Evolutionary conservation across 2,797 vertebrate species (phyloP).

Genomic region (Chloroceryle inda): DNA sequence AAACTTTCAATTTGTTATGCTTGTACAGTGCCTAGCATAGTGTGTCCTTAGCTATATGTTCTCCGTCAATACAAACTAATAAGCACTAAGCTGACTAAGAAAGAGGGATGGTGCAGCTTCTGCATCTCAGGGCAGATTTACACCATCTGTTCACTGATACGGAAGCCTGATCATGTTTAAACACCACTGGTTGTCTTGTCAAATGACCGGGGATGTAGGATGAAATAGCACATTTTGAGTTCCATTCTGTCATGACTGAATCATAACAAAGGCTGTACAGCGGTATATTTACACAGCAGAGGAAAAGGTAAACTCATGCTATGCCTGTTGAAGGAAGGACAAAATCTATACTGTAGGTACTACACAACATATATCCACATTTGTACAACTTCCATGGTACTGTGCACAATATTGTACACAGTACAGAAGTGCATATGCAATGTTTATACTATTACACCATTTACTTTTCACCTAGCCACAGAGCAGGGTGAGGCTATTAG

Average conservation of each 20-base stretch:
- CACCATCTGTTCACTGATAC: not conserved
- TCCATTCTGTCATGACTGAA: not conserved
- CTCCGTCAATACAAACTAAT: not conserved
- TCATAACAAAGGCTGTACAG: not conserved
- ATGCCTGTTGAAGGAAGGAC: not conserved
- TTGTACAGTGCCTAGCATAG: not conserved
- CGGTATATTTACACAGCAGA: not conserved
- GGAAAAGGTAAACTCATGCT: not conserved
- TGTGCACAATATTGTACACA: not conserved
- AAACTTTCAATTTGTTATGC: conserved; percentile 41
- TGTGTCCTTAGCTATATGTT: conserved; percentile 8
- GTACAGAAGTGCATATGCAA: fast-evolving
- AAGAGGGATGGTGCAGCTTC: not conserved
- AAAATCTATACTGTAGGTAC: not conserved
- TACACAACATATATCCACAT: not conserved
- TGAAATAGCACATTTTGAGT: not conserved
- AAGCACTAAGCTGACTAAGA: not conserved
- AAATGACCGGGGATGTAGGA: not conserved
- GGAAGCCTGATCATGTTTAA: not conserved
- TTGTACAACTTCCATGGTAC: not conserved
- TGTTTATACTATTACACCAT: not conserved
- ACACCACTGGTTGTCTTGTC: not conserved
- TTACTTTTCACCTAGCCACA: not conserved
- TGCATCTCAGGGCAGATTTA: not conserved
- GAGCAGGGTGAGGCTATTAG: not conserved